These are phyloP conservation scores for Remorina albescens DNA, from an alignment of 2,797 vertebrate species.

Conservation along the genomic window DNA sequence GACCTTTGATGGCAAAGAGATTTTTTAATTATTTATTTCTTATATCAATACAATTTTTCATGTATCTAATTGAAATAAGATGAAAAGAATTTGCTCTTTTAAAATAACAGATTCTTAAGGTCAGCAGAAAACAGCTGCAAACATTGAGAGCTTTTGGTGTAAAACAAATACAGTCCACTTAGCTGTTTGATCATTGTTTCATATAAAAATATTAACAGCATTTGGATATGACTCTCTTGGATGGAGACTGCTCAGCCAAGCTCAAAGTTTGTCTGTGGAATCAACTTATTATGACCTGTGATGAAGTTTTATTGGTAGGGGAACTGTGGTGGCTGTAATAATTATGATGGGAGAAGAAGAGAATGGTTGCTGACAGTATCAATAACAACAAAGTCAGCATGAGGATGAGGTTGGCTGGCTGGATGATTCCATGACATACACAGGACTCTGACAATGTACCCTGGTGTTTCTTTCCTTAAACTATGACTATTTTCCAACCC, in stretches of 20 bases:
- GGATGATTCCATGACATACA: background rate
- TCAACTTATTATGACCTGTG: too few species aligned
- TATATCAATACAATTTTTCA: background rate
- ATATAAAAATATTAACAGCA: background rate
- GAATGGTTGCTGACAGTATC: background rate
- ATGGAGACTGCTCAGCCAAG: too few species aligned
- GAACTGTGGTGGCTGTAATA: too few species aligned
- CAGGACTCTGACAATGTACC: background rate
- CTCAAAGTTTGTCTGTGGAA: too few species aligned
- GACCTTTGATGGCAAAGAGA: background rate
- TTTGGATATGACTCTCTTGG: background rate
- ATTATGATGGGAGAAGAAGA: too few species aligned
- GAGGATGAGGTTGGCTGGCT: background rate
- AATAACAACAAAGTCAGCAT: background rate
- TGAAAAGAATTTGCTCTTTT: background rate
- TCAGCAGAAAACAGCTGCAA: background rate
- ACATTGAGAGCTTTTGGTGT: too few species aligned
- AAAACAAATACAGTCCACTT: too few species aligned
- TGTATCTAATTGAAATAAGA: background rate
- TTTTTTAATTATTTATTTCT: too few species aligned
- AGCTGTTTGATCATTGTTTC: background rate
- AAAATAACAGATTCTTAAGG: background rate
- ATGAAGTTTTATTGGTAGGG: too few species aligned
- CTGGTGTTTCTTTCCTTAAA: background rate
- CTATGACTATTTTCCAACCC: too few species aligned